Conservation (phyloP, 1,140 invertebrate genomes). For the honey bee (Apis mellifera) region DNA sequence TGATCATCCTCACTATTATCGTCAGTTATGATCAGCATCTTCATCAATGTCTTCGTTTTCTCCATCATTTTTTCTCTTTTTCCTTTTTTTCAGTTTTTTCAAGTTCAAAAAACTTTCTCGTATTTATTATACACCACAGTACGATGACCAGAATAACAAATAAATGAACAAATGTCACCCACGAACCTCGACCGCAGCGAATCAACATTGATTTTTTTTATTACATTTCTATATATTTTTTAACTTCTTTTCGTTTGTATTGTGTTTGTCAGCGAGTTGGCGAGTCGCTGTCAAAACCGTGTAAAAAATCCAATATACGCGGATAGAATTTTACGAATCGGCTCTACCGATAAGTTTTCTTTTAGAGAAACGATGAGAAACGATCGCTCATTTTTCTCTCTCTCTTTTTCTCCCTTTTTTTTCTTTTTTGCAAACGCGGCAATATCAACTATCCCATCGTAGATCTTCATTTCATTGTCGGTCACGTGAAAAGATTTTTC, state of each 20-base stretch:
- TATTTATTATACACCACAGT: conserved; percentile 24
- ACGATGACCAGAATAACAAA: conserved; percentile 14
- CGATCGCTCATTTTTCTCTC: conserved; percentile 16
- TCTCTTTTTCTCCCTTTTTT: not conserved
- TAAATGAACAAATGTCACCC: conserved; percentile 36
- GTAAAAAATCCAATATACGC: conserved; percentile 63
- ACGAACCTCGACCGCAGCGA: conserved; percentile 32
- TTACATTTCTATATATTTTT: no score
- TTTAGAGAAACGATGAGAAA: conserved; percentile 31
- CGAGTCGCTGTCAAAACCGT: conserved; percentile 57
- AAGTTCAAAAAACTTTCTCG: not conserved
- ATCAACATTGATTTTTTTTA: not conserved
- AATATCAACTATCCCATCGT: not conserved
- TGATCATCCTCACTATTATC: conserved; percentile 38
- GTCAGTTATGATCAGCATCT: conserved; percentile 23
- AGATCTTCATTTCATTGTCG: conserved; percentile 26
- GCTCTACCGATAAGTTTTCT: conserved; percentile 5
- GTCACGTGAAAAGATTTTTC: conserved; percentile 8
- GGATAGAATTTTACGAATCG: conserved; percentile 53
- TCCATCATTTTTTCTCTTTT: not conserved
- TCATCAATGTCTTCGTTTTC: conserved; percentile 39
- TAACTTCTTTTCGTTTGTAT: not conserved
- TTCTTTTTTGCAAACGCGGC: not conserved
- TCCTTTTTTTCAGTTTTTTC: not conserved
- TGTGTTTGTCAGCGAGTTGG: conserved; percentile 22